These are phyloP conservation scores for Recurvirostra avosetta DNA, from an alignment of 2,113 vertebrate genomes.

Conservation along the genomic window DNA sequence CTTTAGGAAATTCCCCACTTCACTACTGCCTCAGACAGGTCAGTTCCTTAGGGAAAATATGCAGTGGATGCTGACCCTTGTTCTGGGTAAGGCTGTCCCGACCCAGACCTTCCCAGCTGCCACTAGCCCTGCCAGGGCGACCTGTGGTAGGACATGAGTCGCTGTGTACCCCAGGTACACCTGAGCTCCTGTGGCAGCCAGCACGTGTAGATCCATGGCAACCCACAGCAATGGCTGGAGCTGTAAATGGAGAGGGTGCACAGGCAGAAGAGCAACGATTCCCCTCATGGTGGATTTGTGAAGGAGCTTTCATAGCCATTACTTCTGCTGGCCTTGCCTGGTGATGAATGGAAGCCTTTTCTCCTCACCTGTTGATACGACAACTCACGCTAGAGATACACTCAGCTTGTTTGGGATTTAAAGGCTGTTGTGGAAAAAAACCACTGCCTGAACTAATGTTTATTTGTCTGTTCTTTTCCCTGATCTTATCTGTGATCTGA, in stretches of 20 bases:
- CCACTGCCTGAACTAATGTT: not conserved
- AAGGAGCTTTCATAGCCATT: not conserved
- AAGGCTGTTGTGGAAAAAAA: not conserved
- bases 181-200: not conserved
- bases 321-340: not conserved
- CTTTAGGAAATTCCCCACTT: not conserved
- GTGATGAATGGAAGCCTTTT: not conserved
- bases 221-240: not conserved
- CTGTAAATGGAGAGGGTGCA: not conserved
- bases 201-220: fast-evolving
- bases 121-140: not conserved
- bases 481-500: not conserved
- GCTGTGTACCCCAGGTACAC: not conserved
- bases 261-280: not conserved
- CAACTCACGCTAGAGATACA: not conserved
- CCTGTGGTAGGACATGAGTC: not conserved
- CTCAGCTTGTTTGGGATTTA: not conserved
- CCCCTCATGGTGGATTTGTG: not conserved
- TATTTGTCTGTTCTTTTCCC: not conserved
- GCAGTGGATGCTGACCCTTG: not conserved
- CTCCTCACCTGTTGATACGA: fast-evolving
- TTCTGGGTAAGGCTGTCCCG: not conserved
- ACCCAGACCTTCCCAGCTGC: not conserved
- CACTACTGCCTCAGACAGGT: not conserved
- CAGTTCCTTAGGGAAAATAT: not conserved